Evolutionary conservation across 2,888 invertebrate genomes (phyloP).

Genomic region (Agrotis clavis): DNA sequence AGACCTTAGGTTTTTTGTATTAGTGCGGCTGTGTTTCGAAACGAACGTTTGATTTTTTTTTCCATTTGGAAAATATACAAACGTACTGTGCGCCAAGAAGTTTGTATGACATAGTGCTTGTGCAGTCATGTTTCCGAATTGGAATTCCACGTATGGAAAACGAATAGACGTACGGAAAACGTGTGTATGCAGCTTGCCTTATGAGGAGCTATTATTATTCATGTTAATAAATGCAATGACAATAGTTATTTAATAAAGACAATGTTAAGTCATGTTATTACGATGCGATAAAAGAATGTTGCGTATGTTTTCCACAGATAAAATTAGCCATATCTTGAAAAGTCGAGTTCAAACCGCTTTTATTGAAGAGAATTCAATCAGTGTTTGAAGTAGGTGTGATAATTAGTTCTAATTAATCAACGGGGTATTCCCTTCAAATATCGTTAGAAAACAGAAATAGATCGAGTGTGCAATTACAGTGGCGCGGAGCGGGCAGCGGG

Average conservation of each 20-base stretch:
- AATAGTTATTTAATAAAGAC: background rate
- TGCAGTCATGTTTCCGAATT: too few relatives aligned
- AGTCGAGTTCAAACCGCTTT: slow-evolving; percentile 41
- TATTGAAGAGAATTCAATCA: slow-evolving; percentile 4
- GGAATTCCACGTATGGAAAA: too few relatives aligned
- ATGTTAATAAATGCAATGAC: slow-evolving; percentile 4
- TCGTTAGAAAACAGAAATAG: background rate
- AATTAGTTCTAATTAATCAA: background rate
- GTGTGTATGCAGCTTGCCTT: too few relatives aligned
- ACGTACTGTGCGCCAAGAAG: too few relatives aligned
- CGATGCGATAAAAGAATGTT: background rate
- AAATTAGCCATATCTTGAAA: slow-evolving; percentile 17
- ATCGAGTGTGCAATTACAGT: too few relatives aligned
- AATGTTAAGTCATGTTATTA: slow-evolving; percentile 19
- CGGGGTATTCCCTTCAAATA: background rate
- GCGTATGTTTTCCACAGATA: background rate
- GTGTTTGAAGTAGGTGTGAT: background rate
- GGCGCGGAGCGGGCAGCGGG: too few relatives aligned
- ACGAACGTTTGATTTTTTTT: too few relatives aligned
- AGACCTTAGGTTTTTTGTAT: too few relatives aligned
- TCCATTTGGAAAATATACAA: too few relatives aligned
- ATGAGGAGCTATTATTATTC: background rate
- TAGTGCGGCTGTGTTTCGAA: too few relatives aligned
- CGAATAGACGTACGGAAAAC: too few relatives aligned
- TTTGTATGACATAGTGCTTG: too few relatives aligned